Base-by-base conservation (phyloP, 2,113 vertebrate species). In the Lipotes vexillifer region DNA sequence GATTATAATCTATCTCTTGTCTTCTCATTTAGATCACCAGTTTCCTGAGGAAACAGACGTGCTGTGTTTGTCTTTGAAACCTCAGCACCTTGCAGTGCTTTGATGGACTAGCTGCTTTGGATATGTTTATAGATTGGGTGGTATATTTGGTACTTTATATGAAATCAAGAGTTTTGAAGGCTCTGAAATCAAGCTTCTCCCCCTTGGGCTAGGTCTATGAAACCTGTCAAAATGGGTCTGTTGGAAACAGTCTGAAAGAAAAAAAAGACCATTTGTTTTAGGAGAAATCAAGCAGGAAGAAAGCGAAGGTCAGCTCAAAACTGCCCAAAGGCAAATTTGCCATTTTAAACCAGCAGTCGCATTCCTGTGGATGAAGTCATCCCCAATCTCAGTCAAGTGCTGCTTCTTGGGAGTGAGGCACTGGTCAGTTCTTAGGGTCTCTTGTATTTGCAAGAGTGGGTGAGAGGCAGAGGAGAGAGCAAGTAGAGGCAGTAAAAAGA, bases 261-360 rank as follows among this genome's bases (percentile, higher is more conserved):
- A 63, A 80, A 36, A 81, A 15, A 38, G 13, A n/a, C 21, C 6
- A 94, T 95, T 91, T 92, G 46, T 88, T 86, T 93, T 31, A n/a
- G 23, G 38, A 80, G 61, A 89, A 92, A 82, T 25, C n/a, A 89
- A 92, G 31, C 38, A 92, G 59, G 8, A 89, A 94, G 82, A 92
- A 93, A 92, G 55, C 11, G 21, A 74, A 86, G 63, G 55, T 46
- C 74, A 88, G 29, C 33, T 49, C 52, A 31, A 94, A 90, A 61
- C 6, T 46, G 81, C 38, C 52, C n/a, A 52, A 31, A 92, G 65
- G 49, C 52, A 59, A 31, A 33, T 72, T 36, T 96, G 27, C 44
- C n/a, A 41, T 87, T 86, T 89, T 55, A 94, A 88, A 36, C 63
- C 71, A 41, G 36, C 29, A 92, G 66, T 77, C 68, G 57, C 55